Base-by-base conservation (phyloP, 2,888 invertebrate species). In the Byasa hedistus region DNA sequence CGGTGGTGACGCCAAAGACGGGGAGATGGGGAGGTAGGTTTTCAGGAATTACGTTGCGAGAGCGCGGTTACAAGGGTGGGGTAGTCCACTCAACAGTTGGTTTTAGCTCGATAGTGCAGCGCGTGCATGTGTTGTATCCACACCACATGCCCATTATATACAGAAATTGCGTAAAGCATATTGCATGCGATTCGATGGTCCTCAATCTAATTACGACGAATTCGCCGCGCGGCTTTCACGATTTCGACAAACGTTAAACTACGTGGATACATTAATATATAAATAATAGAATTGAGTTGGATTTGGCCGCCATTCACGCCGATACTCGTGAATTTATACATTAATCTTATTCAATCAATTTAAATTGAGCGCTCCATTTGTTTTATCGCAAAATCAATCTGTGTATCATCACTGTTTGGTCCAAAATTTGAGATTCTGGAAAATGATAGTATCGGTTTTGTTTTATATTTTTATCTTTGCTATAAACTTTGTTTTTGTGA, bases 261-360 rank as follows among this genome's bases (percentile, higher is more conserved):
- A 69, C 64, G 69, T 54, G 63, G 69, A 64, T 71, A 69, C 57
- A 68, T 65, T 65, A 32, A 55, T 65, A 60, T 12, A 39, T 61
- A 61, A 65, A 63, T 69, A 61, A 61, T 64, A 48, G 7, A 62
- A 58, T 48, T 22, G 48, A 61, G 61, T 48, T 56, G 65, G 57
- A 68, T 80, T 74, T 76, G 67, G 71, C 73, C 76, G 77, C 80
- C 79, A 81, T 75, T 75, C 80, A 78, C 75, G 75, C 75, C 71
- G 79, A 78, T 82, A 80, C 84, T 81, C 82, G 79, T 81, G 79
- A 82, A 88, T 87, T 87, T 83, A 85, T 87, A 89, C 84, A 87
- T 82, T 87, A 89, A 89, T 90, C 87, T 83, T 82, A 82, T 87
- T 86, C 86, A 86, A 89, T 89, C 85, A 88, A 86, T 88, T 89